Percentiles rank a stretch among this genome's conserved stretches.
phyloP scores from a whole-genome alignment of 2,797 vertebrate species.

The Takifugu rubripes region DNA sequence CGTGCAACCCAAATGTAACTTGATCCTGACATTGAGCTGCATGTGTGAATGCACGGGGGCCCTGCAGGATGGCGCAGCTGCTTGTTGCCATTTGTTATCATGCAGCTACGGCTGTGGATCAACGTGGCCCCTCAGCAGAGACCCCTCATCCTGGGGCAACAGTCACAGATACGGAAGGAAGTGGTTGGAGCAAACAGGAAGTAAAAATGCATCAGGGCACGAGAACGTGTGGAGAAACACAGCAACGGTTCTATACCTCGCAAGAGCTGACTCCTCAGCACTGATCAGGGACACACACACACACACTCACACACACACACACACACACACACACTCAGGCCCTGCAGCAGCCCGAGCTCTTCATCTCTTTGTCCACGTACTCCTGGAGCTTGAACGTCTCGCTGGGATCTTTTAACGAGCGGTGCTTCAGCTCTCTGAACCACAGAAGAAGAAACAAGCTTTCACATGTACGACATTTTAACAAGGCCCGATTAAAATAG shows the following conservation, averaged over 20 bases:
- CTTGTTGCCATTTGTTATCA: neutral
- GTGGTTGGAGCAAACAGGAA: too few relatives aligned
- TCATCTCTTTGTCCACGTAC: conserved; percentile 86
- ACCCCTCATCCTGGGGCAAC: conserved; percentile 29
- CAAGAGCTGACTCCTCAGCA: conserved; percentile 42
- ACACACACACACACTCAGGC: conserved; percentile 46
- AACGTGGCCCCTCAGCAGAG: conserved; percentile 14
- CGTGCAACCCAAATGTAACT: too few relatives aligned
- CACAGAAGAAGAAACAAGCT: neutral
- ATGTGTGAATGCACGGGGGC: neutral
- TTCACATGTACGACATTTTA: too few relatives aligned
- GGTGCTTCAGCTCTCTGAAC: conserved; percentile 87
- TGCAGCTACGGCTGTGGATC: conserved; percentile 8
- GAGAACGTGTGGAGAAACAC: neutral
- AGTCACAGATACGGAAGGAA: conserved; percentile 46
- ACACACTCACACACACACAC: conserved; percentile 15
- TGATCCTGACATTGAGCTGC: neutral
- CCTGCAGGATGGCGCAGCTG: neutral
- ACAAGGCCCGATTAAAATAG: too few relatives aligned
- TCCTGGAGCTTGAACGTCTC: conserved; percentile 91
- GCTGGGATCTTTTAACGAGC: conserved; percentile 79
- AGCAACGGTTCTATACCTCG: conserved; percentile 29
- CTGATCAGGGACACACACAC: conserved; percentile 21
- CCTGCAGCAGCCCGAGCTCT: conserved; percentile 81
- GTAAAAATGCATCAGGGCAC: too few relatives aligned